phyloP scores from a whole-genome alignment of 2,113 vertebrate genomes.

The Tragulus kanchil region DNA sequence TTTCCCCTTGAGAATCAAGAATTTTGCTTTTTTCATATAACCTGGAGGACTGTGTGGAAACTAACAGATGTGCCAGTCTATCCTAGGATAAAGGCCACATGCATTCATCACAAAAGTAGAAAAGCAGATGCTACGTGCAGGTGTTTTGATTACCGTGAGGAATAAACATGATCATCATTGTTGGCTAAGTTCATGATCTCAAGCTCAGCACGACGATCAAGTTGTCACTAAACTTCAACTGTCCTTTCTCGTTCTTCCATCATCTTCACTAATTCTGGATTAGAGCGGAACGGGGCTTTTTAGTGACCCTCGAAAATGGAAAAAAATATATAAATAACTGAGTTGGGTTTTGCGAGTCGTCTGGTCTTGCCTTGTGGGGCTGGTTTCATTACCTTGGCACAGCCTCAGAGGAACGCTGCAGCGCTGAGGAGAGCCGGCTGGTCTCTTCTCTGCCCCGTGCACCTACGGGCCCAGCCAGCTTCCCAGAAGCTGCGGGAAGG shows the following conservation, averaged over 20 bases:
- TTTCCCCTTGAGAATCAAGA: not conserved
- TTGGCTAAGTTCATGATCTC: not conserved
- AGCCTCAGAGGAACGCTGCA: not conserved
- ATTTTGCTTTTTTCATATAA: not conserved
- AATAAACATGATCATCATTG: not conserved
- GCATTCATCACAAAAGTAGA: not conserved
- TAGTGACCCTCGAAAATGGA: not conserved
- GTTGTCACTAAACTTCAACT: not conserved
- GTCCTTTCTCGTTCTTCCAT: slow-evolving; percentile 4
- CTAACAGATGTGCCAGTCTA: not conserved
- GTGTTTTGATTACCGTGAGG: not conserved
- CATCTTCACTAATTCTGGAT: slow-evolving; percentile 8
- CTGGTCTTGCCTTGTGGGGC: not conserved
- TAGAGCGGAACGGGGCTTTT: not conserved
- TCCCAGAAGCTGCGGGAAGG: not conserved
- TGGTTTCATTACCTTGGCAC: slow-evolving; percentile 29
- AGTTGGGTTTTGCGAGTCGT: not conserved
- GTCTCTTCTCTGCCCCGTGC: not conserved
- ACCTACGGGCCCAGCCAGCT: not conserved
- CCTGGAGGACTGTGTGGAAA: not conserved
- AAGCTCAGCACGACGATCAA: not conserved
- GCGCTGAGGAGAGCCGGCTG: too few relatives aligned
- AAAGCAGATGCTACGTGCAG: not conserved
- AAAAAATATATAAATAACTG: not conserved
- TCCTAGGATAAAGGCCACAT: not conserved